phyloP scores from a whole-genome alignment of 2,113 vertebrate species.

The Notarius lentiginosus region DNA sequence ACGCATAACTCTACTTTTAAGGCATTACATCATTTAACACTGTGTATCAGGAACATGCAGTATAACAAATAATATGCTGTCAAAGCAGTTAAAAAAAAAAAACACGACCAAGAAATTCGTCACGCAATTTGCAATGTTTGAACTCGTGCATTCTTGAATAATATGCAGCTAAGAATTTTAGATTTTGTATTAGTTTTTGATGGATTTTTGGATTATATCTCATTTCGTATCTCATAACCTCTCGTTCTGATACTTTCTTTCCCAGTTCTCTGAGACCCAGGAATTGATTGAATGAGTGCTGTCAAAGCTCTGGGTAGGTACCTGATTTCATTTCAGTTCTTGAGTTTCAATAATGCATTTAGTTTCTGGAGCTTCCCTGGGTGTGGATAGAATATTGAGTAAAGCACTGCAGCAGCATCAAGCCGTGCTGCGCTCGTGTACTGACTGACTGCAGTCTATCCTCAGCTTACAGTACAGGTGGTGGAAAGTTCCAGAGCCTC shows the following conservation, averaged over 20 bases:
- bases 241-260: conserved; percentile 31
- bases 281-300: conserved; percentile 77
- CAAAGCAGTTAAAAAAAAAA: neutral
- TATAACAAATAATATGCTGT: neutral
- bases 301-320: conserved; percentile 59
- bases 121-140: neutral
- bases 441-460: conserved; percentile 22
- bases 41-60: neutral
- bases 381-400: neutral
- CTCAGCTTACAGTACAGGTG: conserved; percentile 35
- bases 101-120: neutral
- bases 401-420: conserved; percentile 20
- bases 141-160: neutral
- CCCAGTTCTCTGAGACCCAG: conserved; percentile 79
- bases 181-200: neutral
- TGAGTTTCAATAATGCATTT: conserved; percentile 18
- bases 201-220: neutral
- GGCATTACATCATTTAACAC: conserved; percentile 6
- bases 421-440: neutral
- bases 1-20: conserved; percentile 5
- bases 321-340: neutral
- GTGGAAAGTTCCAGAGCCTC: conserved; percentile 43
- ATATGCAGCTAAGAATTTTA: neutral
- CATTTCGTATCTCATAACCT: neutral
- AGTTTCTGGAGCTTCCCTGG: conserved; percentile 6